A percentile compares a stretch with the other conserved stretches of the same genome.
Conservation (phyloP, 1,140 invertebrate species). For the Galleria mellonella region DNA sequence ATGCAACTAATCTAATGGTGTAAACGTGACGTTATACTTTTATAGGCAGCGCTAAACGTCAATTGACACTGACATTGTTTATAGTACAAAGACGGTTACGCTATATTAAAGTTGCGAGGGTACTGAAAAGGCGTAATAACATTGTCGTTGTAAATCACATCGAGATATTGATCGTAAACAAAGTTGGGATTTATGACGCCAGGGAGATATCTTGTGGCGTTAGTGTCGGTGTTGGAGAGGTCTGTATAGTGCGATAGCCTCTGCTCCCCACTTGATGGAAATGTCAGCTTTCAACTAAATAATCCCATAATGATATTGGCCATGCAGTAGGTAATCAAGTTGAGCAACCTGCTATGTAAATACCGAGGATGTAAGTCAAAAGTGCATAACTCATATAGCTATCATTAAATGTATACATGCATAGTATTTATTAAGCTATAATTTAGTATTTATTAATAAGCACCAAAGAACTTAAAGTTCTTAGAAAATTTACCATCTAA, state of each 20-base stretch:
- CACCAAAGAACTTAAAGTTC: no score
- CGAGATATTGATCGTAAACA: constrained; percentile 60
- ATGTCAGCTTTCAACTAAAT: constrained; percentile 32
- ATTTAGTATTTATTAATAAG: no score
- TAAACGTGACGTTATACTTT: no score
- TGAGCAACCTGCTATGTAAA: no score
- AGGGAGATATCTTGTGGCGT: constrained; percentile 25
- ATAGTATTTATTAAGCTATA: no score
- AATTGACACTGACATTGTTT: background rate
- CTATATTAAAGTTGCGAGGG: background rate
- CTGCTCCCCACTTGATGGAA: constrained; percentile 26
- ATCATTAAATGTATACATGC: no score
- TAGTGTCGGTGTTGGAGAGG: background rate
- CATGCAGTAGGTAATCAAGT: no score
- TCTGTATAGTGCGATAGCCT: constrained; percentile 20
- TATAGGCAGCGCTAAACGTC: background rate
- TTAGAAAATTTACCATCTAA: no score
- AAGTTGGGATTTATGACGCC: constrained; percentile 53
- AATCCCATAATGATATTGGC: constrained; percentile 21
- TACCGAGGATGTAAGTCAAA: no score
- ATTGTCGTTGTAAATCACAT: constrained; percentile 49
- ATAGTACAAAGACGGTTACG: constrained; percentile 15
- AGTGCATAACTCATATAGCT: no score
- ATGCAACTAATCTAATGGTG: no score
- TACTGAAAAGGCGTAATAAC: constrained; percentile 21